Percentiles rank a stretch among this genome's conserved stretches.
Conservation (phyloP, 2,888 invertebrate species). For the Pterostichus madidus region DNA sequence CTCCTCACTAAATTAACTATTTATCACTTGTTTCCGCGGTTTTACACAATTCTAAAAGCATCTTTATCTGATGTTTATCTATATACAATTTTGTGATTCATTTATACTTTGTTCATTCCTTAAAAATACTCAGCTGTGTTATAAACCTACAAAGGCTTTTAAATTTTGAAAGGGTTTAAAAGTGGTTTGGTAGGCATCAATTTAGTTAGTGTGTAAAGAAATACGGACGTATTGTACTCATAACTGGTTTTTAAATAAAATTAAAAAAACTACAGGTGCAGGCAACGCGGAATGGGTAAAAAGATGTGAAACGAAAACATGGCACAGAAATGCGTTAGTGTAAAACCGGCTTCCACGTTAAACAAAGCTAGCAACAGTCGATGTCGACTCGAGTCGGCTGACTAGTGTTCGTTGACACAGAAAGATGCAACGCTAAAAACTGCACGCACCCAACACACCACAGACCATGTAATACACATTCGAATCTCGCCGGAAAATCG, state of each 20-base stretch:
- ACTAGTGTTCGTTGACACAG: slow-evolving; percentile 54
- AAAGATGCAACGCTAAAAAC: slow-evolving; percentile 34
- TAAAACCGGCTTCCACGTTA: slow-evolving; percentile 65
- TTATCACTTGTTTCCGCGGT: slow-evolving; percentile 32
- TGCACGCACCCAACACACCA: slow-evolving; percentile 11
- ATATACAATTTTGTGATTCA: slow-evolving; percentile 9
- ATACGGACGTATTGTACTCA: slow-evolving; percentile 30
- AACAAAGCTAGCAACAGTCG: slow-evolving; percentile 57
- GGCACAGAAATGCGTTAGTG: slow-evolving; percentile 40
- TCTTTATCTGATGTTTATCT: not conserved
- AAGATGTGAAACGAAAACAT: slow-evolving; percentile 51
- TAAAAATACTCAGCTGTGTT: slow-evolving; percentile 23
- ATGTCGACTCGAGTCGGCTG: slow-evolving; percentile 9
- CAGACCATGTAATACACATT: slow-evolving; percentile 6
- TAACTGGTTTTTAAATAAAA: slow-evolving; percentile 44
- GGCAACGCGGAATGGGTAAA: not conserved
- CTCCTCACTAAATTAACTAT: slow-evolving; percentile 6
- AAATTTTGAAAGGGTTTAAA: slow-evolving; percentile 14
- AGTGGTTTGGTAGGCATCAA: not conserved
- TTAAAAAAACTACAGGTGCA: slow-evolving; percentile 60
- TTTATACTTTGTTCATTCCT: not conserved
- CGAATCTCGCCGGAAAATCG: slow-evolving; percentile 25
- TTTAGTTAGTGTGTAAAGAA: slow-evolving; percentile 17
- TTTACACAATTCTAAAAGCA: slow-evolving; percentile 35
- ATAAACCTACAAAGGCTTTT: not conserved